Evolutionary conservation across 2,888 invertebrate genomes (phyloP), one percentile per base, ranked within the genome.

Genomic region (Mechanitis mazaeus): DNA sequence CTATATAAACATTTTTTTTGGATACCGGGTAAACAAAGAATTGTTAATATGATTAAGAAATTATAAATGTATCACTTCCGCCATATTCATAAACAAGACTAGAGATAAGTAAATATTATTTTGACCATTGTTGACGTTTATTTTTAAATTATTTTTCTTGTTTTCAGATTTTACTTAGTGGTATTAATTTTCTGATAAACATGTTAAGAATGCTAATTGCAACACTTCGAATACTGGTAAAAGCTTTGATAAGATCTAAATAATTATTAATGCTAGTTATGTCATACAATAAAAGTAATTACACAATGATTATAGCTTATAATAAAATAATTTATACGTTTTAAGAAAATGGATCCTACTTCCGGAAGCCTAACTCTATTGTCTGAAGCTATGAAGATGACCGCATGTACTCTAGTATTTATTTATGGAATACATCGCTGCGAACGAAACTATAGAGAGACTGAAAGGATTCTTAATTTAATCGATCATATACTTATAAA

Each of bases 401-500:
- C 61, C 1, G 33, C 42, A 2, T 56, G 45, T 12, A 38, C 56
- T 0, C 45, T 62, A 1, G 38, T 66, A 4, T 54, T 65, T 3
- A 4, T 61, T 4, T 65, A 59, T 38, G 53, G 56, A 28, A 45
- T 64, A 1, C 42, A 61, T 31, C 45, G 58, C 28, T 64, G 65
- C 2, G 69, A 69, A 28, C 59, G 60, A 20, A 65, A 56, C 45
- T 65, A 68, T 38, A 57, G 60, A 31, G 63, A 65, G 50, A 31
- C 33, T 3, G 62, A 68, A 3, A 65, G 56, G n/a, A 64, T 68
- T 7, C n/a, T 68, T 35, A 31, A 45, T 6, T 54, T 58, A 1
- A 56, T 70, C 11, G 64, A 70, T 31, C 58, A 64, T 9, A 45
- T 65, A 20, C 63, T 69, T 1, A 50, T 66, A 6, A 64, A 69